These are phyloP conservation scores for Cyphomyrmex costatus DNA, from an alignment of 1,140 invertebrate species.

Conservation along the genomic window DNA sequence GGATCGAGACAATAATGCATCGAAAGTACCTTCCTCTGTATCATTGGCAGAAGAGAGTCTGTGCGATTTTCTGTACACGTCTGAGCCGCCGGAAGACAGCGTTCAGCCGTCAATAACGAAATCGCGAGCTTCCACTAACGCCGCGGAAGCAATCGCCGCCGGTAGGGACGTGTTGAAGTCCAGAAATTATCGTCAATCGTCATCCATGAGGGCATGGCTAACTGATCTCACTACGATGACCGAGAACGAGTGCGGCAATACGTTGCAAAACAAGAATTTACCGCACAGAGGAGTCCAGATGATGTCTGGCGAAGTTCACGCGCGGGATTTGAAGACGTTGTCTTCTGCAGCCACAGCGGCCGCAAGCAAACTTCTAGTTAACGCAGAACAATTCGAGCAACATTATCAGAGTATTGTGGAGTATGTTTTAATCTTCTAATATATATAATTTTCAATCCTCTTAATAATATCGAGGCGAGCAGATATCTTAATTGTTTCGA, in stretches of 20 bases:
- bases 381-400: conserved; percentile 81
- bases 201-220: conserved; percentile 80
- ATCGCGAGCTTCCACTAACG: conserved; percentile 13
- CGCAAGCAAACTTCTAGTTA: conserved; percentile 82
- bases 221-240: conserved; percentile 73
- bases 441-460: too few species aligned
- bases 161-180: conserved; percentile 50
- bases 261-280: conserved; percentile 81
- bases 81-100: conserved; percentile 79
- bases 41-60: conserved; percentile 73
- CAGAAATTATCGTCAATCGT: conserved; percentile 59
- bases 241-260: conserved; percentile 78
- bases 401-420: conserved; percentile 73
- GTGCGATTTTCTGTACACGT: conserved; percentile 81
- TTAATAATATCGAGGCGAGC: not conserved
- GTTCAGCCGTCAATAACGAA: conserved; percentile 22
- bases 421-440: conserved; percentile 74
- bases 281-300: conserved; percentile 63
- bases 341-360: conserved; percentile 82
- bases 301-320: conserved; percentile 57
- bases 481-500: not conserved
- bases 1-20: conserved; percentile 61
- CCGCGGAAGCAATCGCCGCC: conserved; percentile 4
- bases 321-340: conserved; percentile 75
- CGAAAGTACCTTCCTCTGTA: conserved; percentile 21